Evolutionary conservation across 1,140 invertebrate genomes (phyloP).

Genomic region (Aradophagus sp.): DNA sequence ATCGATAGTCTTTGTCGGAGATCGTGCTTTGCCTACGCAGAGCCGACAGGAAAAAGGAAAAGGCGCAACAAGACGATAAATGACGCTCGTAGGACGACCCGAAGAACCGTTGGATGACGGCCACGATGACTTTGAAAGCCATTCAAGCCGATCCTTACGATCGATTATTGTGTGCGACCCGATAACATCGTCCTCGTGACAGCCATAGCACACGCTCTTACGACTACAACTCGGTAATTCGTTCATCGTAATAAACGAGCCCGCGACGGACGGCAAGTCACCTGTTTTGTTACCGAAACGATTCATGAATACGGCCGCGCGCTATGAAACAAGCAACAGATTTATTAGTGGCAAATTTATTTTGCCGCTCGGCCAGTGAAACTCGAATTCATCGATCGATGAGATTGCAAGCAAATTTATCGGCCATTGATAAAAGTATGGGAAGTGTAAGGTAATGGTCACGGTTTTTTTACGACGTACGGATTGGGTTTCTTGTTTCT

Average conservation of each 20-base stretch:
- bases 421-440: no score
- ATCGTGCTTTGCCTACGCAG: constrained; percentile 30
- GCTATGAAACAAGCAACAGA: no score
- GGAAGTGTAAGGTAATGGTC: no score
- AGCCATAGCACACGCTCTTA: constrained; percentile 31
- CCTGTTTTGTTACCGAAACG: constrained; percentile 13
- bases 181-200: constrained; percentile 34
- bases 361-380: no score
- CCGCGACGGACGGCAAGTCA: constrained; percentile 4
- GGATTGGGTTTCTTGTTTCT: constrained; percentile 7
- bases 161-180: constrained; percentile 14
- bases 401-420: no score
- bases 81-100: constrained; percentile 25
- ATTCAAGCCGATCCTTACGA: constrained; percentile 6
- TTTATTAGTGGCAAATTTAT: no score
- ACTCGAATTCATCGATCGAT: no score
- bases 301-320: no score
- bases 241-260: constrained; percentile 17
- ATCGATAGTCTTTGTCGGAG: constrained; percentile 29
- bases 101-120: constrained; percentile 24
- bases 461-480: not conserved
- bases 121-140: constrained; percentile 18
- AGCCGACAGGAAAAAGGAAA: constrained; percentile 5
- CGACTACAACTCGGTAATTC: constrained; percentile 7
- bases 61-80: constrained; percentile 16